Evolutionary conservation across 2,888 invertebrate genomes (phyloP), one percentile per base, ranked within the genome.

Genomic region (Hanleya hanleyi): DNA sequence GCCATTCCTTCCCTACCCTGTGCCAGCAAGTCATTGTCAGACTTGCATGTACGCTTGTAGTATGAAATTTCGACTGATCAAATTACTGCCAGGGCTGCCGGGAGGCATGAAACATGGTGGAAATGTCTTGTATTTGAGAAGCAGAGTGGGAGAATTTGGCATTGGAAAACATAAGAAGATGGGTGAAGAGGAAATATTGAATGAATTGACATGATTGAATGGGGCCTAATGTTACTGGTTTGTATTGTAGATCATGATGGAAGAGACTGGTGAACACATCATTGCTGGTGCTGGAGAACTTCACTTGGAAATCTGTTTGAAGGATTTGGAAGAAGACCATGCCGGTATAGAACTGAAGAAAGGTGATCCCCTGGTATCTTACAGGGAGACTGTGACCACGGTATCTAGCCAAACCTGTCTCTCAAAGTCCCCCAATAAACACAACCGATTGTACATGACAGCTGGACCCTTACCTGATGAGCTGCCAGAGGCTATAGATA

Each of bases 401-500:
- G 96, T 96, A 92, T 99, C 98, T 0, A 94, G 95, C 92, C 95
- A 96, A 90, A 96, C 95, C 94, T 99, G 99, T 92, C 93, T 99
- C 86, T 97, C 98, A 80, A 99, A 99, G 93, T 99, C 99, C 2
- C 99, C 99, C 88, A 99, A 99, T 94, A 99, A 99, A 93, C 99
- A 99, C 93, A 99, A 99, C 93, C 95, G 99, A 92, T 93, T 99
- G 80, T 96, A 96, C 93, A 96, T 97, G 96, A 96, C 94, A 92
- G 97, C 98, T 66, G 92, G 93, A 77, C 99, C 99, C 71, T 96
- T 99, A 96, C 97, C 97, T 69, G 98, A 98, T 86, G 98, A 97
- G 90, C 93, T 99, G 73, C 93, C 99, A 66, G 97, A 98, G 90
- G 99, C 98, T 86, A 99, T 99, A 90, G 99, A 99, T 87, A 95